Evolutionary conservation across 2,888 invertebrate species (phyloP).

Genomic region (Cryptops parisi): DNA sequence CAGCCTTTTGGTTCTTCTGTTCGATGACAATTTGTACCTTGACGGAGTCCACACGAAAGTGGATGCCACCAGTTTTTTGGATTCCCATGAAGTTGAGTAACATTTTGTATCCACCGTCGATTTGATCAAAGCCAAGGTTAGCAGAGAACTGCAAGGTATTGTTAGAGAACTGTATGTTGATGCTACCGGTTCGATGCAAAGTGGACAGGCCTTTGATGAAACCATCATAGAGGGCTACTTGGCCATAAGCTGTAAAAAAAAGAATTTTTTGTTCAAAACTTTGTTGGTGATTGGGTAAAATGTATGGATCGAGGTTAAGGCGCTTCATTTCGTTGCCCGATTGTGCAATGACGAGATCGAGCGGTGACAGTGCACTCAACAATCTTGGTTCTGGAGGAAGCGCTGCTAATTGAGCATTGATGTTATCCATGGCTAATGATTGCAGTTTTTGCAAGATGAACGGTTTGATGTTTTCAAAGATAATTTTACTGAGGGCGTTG

Average conservation of each 20-base stretch:
- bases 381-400: constrained; percentile 47
- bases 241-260: constrained; percentile 33
- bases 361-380: constrained; percentile 70
- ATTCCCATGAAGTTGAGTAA: constrained; percentile 18
- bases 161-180: constrained; percentile 19
- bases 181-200: constrained; percentile 42
- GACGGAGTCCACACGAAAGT: constrained; percentile 14
- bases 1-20: constrained; percentile 7
- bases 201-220: constrained; percentile 65
- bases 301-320: constrained; percentile 57
- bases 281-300: constrained; percentile 36
- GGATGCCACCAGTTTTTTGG: constrained; percentile 12
- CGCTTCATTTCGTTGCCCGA: constrained; percentile 50
- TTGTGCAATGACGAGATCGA: constrained; percentile 67
- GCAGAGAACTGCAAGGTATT: constrained; percentile 14
- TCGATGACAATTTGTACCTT: constrained; percentile 3
- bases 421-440: constrained; percentile 51
- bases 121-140: constrained; percentile 21
- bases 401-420: constrained; percentile 56
- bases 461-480: constrained; percentile 77
- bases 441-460: constrained; percentile 57
- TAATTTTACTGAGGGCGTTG: constrained; percentile 62
- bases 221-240: constrained; percentile 54
- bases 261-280: constrained; percentile 19
- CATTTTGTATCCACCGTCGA: constrained; percentile 23